Percentiles rank a stretch among this genome's conserved stretches.
Conservation (phyloP, 1,140 invertebrate species). For the Sipha flava region DNA sequence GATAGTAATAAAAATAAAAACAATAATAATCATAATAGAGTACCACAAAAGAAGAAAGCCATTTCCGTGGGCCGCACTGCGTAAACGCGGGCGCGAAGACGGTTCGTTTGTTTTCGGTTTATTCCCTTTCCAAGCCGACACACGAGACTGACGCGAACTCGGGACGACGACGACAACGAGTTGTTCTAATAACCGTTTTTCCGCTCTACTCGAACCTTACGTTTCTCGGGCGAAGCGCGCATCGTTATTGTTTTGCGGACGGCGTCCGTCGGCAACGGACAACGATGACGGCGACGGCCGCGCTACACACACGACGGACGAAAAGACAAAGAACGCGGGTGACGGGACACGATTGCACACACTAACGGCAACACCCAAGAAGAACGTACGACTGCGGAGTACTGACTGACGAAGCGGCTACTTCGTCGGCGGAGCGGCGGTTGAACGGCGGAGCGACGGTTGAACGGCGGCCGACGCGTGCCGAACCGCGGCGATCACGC, state of each 20-base stretch:
- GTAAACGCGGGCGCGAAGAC: no score
- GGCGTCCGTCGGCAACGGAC: no score
- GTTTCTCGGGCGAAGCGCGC: no score
- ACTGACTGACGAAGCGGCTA: background rate
- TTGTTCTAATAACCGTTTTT: no score
- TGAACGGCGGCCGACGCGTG: background rate
- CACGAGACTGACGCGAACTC: no score
- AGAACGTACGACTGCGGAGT: background rate
- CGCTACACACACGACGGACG: background rate
- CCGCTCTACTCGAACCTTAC: no score
- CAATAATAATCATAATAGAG: background rate
- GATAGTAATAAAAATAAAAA: background rate
- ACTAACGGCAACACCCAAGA: accelerated
- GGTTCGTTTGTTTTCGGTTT: no score
- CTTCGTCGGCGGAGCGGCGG: no score
- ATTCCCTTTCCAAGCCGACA: no score
- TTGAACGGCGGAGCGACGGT: background rate
- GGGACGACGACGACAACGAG: no score
- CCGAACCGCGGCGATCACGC: background rate
- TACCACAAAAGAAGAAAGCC: slow-evolving; percentile 30
- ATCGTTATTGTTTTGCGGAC: no score
- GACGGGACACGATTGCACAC: background rate
- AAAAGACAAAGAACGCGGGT: background rate
- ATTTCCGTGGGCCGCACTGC: no score
- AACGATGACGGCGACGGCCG: background rate